Conservation (phyloP, 2,888 invertebrate species). For the Drosophila basisetae region DNA sequence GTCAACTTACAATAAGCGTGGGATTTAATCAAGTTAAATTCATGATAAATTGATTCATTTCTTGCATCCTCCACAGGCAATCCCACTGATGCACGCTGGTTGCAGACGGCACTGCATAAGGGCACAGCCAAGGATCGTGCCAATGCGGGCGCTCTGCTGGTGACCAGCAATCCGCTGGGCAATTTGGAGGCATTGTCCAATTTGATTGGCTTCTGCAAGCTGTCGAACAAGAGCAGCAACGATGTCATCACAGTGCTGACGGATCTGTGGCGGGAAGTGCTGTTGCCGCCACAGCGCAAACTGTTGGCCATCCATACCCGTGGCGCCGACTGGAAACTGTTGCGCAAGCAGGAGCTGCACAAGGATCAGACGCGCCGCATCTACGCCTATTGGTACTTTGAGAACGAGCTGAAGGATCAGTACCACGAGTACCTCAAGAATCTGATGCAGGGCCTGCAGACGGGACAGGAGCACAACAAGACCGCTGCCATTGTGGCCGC, state of each 20-base stretch:
- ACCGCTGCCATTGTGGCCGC: slow-evolving; percentile 80
- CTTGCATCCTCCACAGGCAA: slow-evolving; percentile 69
- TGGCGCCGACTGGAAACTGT: slow-evolving; percentile 83
- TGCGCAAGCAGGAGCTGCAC: slow-evolving; percentile 83
- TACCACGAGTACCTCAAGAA: slow-evolving; percentile 86
- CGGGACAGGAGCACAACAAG: slow-evolving; percentile 84
- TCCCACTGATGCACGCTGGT: slow-evolving; percentile 84
- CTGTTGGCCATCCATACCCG: slow-evolving; percentile 81
- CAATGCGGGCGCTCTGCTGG: slow-evolving; percentile 84
- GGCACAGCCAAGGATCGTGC: slow-evolving; percentile 85
- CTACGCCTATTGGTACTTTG: slow-evolving; percentile 94
- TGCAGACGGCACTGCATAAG: slow-evolving; percentile 85
- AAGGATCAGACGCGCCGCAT: slow-evolving; percentile 89
- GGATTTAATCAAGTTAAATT: slow-evolving; percentile 10
- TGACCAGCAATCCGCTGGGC: slow-evolving; percentile 84
- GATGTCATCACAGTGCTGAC: slow-evolving; percentile 82
- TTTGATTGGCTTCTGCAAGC: slow-evolving; percentile 82
- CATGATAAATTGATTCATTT: not conserved
- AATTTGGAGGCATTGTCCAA: slow-evolving; percentile 83
- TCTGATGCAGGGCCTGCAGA: slow-evolving; percentile 83
- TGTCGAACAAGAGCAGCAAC: slow-evolving; percentile 84
- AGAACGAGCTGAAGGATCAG: slow-evolving; percentile 92
- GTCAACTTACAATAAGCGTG: slow-evolving; percentile 79
- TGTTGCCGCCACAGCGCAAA: slow-evolving; percentile 84
- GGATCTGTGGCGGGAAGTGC: slow-evolving; percentile 83